phyloP scores from a whole-genome alignment of 2,113 vertebrate species.

The Stictonetta naevosa region DNA sequence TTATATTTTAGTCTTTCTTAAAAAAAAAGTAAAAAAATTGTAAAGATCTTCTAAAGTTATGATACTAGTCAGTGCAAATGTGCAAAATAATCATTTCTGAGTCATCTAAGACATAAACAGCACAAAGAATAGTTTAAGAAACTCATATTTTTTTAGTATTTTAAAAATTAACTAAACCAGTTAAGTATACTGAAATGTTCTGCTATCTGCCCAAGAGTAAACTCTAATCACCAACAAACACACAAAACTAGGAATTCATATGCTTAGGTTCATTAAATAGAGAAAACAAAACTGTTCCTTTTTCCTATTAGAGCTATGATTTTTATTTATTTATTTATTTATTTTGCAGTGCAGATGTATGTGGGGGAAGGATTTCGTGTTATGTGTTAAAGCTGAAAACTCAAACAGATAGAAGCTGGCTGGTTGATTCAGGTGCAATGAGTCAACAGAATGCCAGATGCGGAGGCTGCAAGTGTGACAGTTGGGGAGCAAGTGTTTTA shows the following conservation, averaged over 20 bases:
- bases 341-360: not conserved
- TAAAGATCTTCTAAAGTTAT: not conserved
- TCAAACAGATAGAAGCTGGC: slow-evolving; percentile 47
- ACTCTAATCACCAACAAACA: not conserved
- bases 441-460: slow-evolving; percentile 72
- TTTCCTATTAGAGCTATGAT: not conserved
- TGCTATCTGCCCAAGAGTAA: not conserved
- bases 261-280: not conserved
- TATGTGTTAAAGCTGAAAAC: slow-evolving; percentile 45
- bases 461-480: slow-evolving; percentile 65
- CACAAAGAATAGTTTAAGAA: not conserved
- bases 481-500: slow-evolving; percentile 67
- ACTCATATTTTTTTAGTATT: not conserved
- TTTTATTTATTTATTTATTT: not conserved
- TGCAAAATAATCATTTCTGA: not conserved
- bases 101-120: not conserved
- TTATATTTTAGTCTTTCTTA: not conserved
- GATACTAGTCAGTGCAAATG: not conserved
- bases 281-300: not conserved
- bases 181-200: not conserved
- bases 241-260: not conserved
- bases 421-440: slow-evolving; percentile 70
- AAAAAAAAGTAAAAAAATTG: not conserved
- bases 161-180: not conserved
- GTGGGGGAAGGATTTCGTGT: not conserved